Evolutionary conservation across 1,140 invertebrate genomes (phyloP), one percentile per base, ranked within the genome.

Genomic region (Heliconius hewitsoni): DNA sequence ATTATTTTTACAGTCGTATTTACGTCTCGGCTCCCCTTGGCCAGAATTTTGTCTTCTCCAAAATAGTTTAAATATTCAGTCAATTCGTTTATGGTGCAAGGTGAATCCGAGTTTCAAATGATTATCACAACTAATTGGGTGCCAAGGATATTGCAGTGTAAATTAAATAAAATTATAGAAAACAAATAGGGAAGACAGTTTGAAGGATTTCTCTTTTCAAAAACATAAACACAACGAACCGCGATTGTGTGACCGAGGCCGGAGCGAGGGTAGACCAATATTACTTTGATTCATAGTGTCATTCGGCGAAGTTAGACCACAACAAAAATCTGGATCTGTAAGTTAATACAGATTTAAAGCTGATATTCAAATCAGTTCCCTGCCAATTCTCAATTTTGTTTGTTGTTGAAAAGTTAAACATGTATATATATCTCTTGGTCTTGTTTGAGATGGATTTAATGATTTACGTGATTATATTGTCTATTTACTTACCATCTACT

Each of bases 261-360:
- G 95, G 87, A 95, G 93, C 92, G 96, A 95, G 88, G 95, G 94
- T 90, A 95, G 93, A 88, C 95, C 95, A 91, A 94, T 94, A 85
- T 85, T 92, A 90, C 91, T 92, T 85, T 91, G 89, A 79, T 90
- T 89, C 88, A 92, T 81, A 87, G 92, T 91, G 88, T 97, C 96
- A 94, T 96, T 96, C 86, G 97, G 97, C 87, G 96, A 96, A 89
- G 95, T 96, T 95, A 97, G 96, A 91, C 97, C 97, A 95, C 97
- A 97, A 96, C 97, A 97, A 95, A 97, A 97, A 96, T 97, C 97
- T 92, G 97, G 96, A 97, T 97, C 97, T 97, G 97, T 94, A 97
- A 97, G 96, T 96, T 82, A 77, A 84, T 79, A 82, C 77, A 73
- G 77, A 72, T 39, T 79, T 79, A 72, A 50, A 79, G 52, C 79